Evolutionary conservation across 2,888 invertebrate species (phyloP).

Genomic region (Dichetophora obliterata): DNA sequence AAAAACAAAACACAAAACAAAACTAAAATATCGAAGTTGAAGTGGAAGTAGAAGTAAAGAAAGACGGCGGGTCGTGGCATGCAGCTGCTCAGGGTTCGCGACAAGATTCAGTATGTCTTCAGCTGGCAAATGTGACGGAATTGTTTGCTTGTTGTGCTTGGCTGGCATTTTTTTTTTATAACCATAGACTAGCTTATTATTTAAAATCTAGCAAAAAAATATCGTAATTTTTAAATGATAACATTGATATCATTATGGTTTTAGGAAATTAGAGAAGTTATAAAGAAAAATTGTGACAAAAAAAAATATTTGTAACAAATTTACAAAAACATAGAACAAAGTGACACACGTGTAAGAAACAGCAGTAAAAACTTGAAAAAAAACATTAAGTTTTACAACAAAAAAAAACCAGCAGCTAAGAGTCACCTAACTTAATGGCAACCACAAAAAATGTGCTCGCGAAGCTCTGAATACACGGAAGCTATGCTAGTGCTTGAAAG

Average conservation of each 20-base stretch:
- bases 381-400: background rate
- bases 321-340: background rate
- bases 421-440: background rate
- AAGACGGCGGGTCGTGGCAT: background rate
- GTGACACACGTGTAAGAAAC: constrained; percentile 4
- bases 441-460: background rate
- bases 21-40: background rate
- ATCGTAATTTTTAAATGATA: too few species aligned
- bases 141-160: background rate
- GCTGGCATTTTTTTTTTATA: too few species aligned
- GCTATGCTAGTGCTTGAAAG: background rate
- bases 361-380: background rate
- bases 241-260: too few species aligned
- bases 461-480: background rate
- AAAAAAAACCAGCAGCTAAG: constrained; percentile 47
- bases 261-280: background rate
- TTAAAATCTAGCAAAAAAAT: background rate
- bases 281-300: background rate
- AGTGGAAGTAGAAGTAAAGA: background rate
- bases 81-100: background rate
- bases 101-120: background rate
- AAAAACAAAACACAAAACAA: background rate
- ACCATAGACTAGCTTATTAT: background rate
- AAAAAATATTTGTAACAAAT: background rate
- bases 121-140: constrained; percentile 20